phyloP scores from a whole-genome alignment of 2,888 invertebrate species.

The Zygaena filipendulae region DNA sequence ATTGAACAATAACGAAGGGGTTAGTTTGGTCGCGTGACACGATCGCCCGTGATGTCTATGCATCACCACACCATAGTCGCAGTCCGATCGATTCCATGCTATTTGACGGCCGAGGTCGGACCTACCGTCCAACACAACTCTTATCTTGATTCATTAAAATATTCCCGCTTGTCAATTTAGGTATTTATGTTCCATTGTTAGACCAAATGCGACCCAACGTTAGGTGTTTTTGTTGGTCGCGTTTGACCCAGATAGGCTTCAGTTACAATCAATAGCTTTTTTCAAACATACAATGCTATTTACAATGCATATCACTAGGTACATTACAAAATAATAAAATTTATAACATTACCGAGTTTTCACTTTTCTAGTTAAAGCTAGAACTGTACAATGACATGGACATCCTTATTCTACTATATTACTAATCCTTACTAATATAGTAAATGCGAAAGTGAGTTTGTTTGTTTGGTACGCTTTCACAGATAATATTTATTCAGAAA shows the following conservation, averaged over 20 bases:
- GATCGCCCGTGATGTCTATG: conserved; percentile 33
- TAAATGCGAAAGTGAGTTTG: no score
- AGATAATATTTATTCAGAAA: no score
- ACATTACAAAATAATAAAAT: no score
- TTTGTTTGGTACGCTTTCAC: no score
- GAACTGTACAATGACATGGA: no score
- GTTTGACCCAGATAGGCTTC: conserved; percentile 56
- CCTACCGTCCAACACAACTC: conserved; percentile 52
- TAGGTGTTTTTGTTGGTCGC: conserved; percentile 43
- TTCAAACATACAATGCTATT: no score
- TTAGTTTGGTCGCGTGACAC: conserved; percentile 37
- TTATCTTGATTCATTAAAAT: conserved; percentile 61
- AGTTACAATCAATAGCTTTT: conserved; percentile 50
- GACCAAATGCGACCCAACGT: conserved; percentile 40
- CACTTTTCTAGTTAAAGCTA: no score
- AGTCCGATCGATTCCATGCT: conserved; percentile 50
- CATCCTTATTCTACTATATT: no score
- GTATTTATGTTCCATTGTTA: conserved; percentile 40
- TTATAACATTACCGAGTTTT: no score
- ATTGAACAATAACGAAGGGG: conserved; percentile 15
- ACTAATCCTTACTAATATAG: no score
- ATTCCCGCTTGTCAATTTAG: conserved; percentile 35
- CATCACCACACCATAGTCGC: no score
- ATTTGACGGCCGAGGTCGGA: conserved; percentile 66
- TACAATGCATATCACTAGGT: no score